Base-by-base conservation (phyloP, 2,888 invertebrate genomes). In the Oscheius onirici region DNA sequence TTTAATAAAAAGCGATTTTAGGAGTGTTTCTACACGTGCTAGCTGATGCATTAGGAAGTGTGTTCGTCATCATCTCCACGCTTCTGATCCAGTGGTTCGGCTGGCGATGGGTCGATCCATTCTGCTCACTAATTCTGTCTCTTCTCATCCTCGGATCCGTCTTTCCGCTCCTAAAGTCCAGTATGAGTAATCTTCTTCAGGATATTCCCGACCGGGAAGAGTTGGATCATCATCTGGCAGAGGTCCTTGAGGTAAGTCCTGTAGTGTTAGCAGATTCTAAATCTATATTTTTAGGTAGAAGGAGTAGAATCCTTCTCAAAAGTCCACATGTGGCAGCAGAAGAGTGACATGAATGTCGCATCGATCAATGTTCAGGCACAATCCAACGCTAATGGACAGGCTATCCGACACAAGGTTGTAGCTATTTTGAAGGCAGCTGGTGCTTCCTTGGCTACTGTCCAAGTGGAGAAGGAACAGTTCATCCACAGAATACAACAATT, bases 21-120 rank as follows among this genome's bases (percentile, higher is more conserved):
- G 91, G 91, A 75, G 91, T 91, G 0, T 91, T 91, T 83, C 88
- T 91, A 17, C 91, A 91, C 81, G 89, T 91, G 5, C 79, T 91
- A 46, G 91, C 91, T 5, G 91, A 91, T 85, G 91, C 91, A 1
- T 83, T 91, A 68, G 91, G 91, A 26, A 90, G 90, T 77, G 90
- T 91, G 0, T 91, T 90, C 44, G 91, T 91, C 5, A 91, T 91
- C 65, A 88, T 91, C 17, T 91, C 91, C 20, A 89, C 91, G 2
- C 76, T 91, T 26, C 83, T 91, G 11, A 90, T 91, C 46, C 89
- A 71, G 54, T 88, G 89, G 79, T 90, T 90, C 86, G 91, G 90
- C 24, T 90, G 90, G 90, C 88, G 89, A 58, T 89, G 90, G 74
- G 90, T 91, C 0, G 91, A 91, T 82, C 91, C 91, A 0, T 87